Percentiles rank a stretch among this genome's conserved stretches.
phyloP scores from a whole-genome alignment of 2,888 invertebrate genomes.

The Netelia fuscicornis region DNA sequence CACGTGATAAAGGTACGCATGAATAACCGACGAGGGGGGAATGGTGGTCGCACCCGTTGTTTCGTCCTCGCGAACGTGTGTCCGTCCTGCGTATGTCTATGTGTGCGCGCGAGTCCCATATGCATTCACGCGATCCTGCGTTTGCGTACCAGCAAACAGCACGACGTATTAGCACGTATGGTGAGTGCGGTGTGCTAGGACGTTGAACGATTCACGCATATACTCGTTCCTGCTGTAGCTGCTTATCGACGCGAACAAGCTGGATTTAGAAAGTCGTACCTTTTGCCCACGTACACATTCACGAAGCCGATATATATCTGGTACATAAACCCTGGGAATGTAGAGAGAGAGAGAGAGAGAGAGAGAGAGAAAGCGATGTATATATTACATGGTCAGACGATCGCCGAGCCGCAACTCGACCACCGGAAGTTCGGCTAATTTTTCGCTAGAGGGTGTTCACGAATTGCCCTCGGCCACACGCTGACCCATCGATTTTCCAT shows the following conservation, averaged over 20 bases:
- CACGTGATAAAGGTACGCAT: slow-evolving; percentile 25
- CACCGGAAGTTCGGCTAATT: slow-evolving; percentile 55
- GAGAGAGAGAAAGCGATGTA: too few relatives aligned
- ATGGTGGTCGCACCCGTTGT: slow-evolving; percentile 18
- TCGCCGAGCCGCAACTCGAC: slow-evolving; percentile 25
- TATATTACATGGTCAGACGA: neutral
- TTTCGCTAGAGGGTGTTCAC: slow-evolving; percentile 39
- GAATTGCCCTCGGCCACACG: slow-evolving; percentile 39
- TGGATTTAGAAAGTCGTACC: neutral
- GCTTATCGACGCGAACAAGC: neutral
- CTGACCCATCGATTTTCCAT: slow-evolving; percentile 54
- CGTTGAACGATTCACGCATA: slow-evolving; percentile 10
- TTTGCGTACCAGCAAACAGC: neutral
- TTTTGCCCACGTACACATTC: neutral
- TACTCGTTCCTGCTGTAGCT: neutral
- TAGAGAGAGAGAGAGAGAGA: too few relatives aligned
- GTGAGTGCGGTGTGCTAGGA: neutral
- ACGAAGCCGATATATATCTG: too few relatives aligned
- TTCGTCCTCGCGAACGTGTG: neutral
- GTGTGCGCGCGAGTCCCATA: neutral
- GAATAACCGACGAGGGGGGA: slow-evolving; percentile 56
- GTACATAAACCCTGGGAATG: too few relatives aligned
- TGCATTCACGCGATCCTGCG: neutral
- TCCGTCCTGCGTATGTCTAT: slow-evolving; percentile 16
- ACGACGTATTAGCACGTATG: neutral